Percentiles rank a stretch among this genome's conserved stretches.
Evolutionary conservation across 2,888 invertebrate genomes (phyloP).

Genomic region (Danaus chrysippus): DNA sequence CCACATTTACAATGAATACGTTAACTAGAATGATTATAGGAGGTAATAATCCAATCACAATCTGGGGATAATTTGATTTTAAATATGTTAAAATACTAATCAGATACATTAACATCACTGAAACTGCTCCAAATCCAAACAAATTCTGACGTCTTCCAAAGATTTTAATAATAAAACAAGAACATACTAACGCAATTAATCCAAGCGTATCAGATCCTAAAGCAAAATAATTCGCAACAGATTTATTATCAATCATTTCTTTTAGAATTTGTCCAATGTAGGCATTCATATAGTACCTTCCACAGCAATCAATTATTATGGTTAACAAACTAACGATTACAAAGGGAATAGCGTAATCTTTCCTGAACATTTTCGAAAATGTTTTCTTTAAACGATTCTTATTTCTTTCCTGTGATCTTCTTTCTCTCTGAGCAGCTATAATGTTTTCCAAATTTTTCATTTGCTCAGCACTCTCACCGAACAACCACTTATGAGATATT

Average conservation of each 20-base stretch:
- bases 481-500: constrained; percentile 40
- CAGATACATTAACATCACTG: too few relatives aligned
- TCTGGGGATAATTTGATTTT: too few relatives aligned
- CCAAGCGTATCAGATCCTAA: constrained; percentile 40
- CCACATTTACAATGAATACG: constrained; percentile 17
- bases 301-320: constrained; percentile 41
- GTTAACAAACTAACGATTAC: constrained; percentile 38
- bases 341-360: constrained; percentile 43
- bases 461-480: constrained; percentile 37
- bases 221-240: constrained; percentile 41
- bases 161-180: constrained; percentile 37
- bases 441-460: constrained; percentile 38
- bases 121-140: too few relatives aligned
- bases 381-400: constrained; percentile 21
- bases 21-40: constrained; percentile 32
- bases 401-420: constrained; percentile 8
- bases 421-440: constrained; percentile 34
- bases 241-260: constrained; percentile 37
- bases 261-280: constrained; percentile 46
- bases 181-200: constrained; percentile 36
- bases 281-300: constrained; percentile 42
- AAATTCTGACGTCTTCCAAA: constrained; percentile 37
- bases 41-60: constrained; percentile 34
- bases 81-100: constrained; percentile 37
- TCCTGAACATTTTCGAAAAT: constrained; percentile 31